Percentiles rank a stretch among this genome's conserved stretches.
Evolutionary conservation across 2,888 invertebrate genomes (phyloP).

Genomic region (Thereva nobilitata): DNA sequence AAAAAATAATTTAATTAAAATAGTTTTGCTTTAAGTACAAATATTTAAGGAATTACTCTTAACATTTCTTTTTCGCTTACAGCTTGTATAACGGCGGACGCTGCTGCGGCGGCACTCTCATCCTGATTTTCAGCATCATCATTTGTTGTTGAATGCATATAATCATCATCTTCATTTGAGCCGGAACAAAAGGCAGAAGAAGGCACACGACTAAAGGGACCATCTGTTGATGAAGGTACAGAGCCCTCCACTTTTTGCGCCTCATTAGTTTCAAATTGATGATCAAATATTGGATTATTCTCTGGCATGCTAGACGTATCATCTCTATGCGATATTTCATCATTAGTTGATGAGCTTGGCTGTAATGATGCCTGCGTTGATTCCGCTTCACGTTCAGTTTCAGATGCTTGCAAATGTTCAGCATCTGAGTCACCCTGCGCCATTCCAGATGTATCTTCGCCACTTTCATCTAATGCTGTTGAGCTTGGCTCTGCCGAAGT

Average conservation of each 20-base stretch:
- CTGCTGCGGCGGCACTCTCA: conserved; percentile 22
- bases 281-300: conserved; percentile 34
- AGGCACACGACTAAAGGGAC: too few species aligned
- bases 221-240: background rate
- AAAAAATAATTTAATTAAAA: background rate
- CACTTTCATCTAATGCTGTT: conserved; percentile 4
- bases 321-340: conserved; percentile 21
- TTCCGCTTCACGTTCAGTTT: background rate
- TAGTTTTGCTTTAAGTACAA: background rate
- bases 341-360: conserved; percentile 28
- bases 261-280: conserved; percentile 35
- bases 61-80: conserved; percentile 17
- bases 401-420: background rate
- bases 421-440: conserved; percentile 5
- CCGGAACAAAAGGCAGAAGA: too few species aligned
- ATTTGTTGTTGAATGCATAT: conserved; percentile 34
- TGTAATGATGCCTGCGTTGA: conserved; percentile 11
- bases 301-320: conserved; percentile 19
- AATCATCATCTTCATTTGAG: conserved; percentile 14
- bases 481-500: conserved; percentile 9
- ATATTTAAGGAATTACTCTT: background rate
- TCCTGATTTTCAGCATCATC: conserved; percentile 25
- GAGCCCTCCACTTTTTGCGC: conserved; percentile 23
- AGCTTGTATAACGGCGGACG: conserved; percentile 11
- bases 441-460: background rate